Conservation (phyloP, 2,113 vertebrate species). For the Ictalurus furcatus region DNA sequence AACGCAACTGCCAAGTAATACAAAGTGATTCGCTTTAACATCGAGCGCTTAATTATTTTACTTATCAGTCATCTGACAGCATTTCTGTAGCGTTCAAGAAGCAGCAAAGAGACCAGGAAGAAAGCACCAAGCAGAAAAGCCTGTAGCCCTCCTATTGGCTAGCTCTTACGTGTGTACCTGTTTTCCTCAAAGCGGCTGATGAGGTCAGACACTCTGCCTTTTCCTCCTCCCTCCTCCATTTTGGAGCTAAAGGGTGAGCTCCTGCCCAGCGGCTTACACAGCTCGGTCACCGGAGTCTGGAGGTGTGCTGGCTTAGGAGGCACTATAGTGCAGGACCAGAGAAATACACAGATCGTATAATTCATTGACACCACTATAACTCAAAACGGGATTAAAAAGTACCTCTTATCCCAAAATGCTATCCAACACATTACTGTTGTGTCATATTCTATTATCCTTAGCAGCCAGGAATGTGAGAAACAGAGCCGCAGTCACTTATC, state of each 20-base stretch:
- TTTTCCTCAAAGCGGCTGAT: slow-evolving; percentile 94
- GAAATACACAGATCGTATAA: slow-evolving; percentile 41
- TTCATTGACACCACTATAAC: not conserved
- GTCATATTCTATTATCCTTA: not conserved
- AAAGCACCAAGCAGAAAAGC: not conserved
- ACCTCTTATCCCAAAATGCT: not conserved
- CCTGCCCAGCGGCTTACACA: slow-evolving; percentile 66
- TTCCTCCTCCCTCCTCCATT: slow-evolving; percentile 87
- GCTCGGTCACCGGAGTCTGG: slow-evolving; percentile 77
- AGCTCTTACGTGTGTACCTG: slow-evolving; percentile 73
- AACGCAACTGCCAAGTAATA: not conserved
- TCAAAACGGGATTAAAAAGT: not conserved
- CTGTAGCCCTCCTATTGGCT: not conserved
- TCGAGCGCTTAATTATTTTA: not conserved
- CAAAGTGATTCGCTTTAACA: not conserved
- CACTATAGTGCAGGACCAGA: slow-evolving; percentile 75
- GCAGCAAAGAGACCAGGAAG: not conserved
- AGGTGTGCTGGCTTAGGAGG: slow-evolving; percentile 91
- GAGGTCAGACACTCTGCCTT: slow-evolving; percentile 88
- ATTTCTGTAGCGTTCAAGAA: not conserved
- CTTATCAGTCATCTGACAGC: not conserved
- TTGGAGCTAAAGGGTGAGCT: slow-evolving; percentile 57
- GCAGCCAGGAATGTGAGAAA: not conserved
- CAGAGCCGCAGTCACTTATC: not conserved
- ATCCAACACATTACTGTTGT: not conserved